These are phyloP conservation scores for Gorsachius goisagi DNA, from an alignment of 2,113 vertebrate genomes.

Conservation along the genomic window DNA sequence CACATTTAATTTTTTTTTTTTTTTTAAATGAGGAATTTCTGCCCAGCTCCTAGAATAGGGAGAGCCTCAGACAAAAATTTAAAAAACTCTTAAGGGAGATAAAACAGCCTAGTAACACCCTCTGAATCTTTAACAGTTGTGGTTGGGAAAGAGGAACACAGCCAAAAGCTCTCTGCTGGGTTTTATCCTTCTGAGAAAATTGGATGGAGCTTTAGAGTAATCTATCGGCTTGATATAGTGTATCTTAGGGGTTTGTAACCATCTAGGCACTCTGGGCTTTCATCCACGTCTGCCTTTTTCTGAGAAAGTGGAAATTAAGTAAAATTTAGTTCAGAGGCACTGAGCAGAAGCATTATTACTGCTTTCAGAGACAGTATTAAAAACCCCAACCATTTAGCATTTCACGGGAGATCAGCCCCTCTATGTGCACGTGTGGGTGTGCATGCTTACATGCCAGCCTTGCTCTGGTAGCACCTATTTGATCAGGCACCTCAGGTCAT, in stretches of 20 bases:
- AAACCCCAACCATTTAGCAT: rapidly evolving
- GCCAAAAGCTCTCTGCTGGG: neutral
- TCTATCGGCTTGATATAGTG: neutral
- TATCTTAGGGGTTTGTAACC: neutral
- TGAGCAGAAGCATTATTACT: neutral
- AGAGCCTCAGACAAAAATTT: neutral
- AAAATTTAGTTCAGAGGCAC: neutral
- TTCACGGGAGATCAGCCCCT: neutral
- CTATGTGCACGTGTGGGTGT: neutral
- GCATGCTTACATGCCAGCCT: neutral
- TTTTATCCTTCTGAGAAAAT: neutral
- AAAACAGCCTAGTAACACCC: neutral
- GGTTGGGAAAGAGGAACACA: neutral
- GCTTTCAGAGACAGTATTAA: neutral
- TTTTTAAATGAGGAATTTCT: neutral
- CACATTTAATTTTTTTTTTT: neutral
- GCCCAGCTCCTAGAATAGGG: neutral
- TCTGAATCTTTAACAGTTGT: neutral
- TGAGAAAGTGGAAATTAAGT: neutral
- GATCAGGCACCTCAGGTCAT: neutral
- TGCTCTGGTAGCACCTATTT: neutral
- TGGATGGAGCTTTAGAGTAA: neutral
- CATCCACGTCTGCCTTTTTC: neutral
- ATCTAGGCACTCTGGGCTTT: neutral
- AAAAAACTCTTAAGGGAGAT: neutral